Conservation (phyloP, 2,113 vertebrate species). For the Otus sunia region DNA sequence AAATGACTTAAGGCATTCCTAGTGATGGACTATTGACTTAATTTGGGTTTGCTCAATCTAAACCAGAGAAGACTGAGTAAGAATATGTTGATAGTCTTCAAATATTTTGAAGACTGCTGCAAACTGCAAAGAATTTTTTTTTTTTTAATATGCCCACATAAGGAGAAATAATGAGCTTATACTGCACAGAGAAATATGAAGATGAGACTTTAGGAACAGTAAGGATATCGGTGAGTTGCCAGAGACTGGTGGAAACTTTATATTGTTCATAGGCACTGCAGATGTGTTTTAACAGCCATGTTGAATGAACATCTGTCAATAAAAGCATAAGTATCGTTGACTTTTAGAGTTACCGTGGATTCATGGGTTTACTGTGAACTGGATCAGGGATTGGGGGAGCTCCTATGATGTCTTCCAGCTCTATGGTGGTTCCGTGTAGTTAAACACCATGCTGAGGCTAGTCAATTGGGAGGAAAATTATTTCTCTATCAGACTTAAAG, state of each 20-base stretch:
- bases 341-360: background rate
- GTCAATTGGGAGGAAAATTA: background rate
- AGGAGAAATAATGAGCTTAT: background rate
- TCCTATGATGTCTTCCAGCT: background rate
- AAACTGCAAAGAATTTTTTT: background rate
- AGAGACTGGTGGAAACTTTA: background rate
- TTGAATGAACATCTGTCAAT: background rate
- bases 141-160: background rate
- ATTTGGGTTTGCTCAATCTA: background rate
- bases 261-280: background rate
- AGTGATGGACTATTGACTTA: background rate
- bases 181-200: background rate
- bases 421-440: background rate
- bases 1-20: background rate
- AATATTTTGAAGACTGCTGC: background rate
- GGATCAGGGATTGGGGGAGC: background rate
- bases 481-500: background rate
- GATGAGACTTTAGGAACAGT: background rate
- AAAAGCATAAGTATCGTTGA: background rate
- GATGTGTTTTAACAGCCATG: background rate
- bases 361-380: background rate
- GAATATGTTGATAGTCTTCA: background rate
- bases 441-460: background rate
- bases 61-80: background rate
- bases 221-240: background rate